Conservation (phyloP, 2,888 invertebrate genomes). For the Mylabris sibirica region DNA sequence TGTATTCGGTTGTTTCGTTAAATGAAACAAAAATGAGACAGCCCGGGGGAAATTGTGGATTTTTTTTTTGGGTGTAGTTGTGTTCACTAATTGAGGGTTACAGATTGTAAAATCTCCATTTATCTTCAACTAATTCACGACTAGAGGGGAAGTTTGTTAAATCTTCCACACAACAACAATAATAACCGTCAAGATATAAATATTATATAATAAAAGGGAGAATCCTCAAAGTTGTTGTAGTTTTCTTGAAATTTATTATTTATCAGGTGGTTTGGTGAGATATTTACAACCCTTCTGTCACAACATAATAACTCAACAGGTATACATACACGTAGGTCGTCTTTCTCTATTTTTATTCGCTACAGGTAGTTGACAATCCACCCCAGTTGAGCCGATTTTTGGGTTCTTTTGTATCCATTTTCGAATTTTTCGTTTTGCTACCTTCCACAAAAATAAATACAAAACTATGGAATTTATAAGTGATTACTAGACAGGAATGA, state of each 20-base stretch:
- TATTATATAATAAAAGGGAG: background rate
- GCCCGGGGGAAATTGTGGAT: constrained; percentile 6
- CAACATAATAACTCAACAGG: constrained; percentile 25
- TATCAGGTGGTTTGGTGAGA: constrained; percentile 8
- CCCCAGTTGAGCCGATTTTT: background rate
- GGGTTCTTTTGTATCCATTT: background rate
- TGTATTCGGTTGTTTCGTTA: background rate
- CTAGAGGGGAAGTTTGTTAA: background rate
- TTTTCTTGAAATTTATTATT: constrained; percentile 11
- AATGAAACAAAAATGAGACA: background rate
- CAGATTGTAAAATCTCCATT: constrained; percentile 13
- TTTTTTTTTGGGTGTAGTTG: background rate
- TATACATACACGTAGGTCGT: background rate
- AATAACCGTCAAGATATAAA: background rate
- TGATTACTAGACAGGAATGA: background rate
- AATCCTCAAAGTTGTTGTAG: background rate
- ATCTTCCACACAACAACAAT: background rate
- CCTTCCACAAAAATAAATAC: background rate
- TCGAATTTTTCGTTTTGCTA: background rate
- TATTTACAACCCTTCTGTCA: constrained; percentile 35
- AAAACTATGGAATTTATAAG: constrained; percentile 6
- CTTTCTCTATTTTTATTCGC: background rate
- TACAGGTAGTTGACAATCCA: constrained; percentile 12
- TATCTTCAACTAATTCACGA: constrained; percentile 8
- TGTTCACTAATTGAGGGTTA: constrained; percentile 13